phyloP scores from a whole-genome alignment of 1,140 invertebrate genomes.

The Diabrotica virgifera region DNA sequence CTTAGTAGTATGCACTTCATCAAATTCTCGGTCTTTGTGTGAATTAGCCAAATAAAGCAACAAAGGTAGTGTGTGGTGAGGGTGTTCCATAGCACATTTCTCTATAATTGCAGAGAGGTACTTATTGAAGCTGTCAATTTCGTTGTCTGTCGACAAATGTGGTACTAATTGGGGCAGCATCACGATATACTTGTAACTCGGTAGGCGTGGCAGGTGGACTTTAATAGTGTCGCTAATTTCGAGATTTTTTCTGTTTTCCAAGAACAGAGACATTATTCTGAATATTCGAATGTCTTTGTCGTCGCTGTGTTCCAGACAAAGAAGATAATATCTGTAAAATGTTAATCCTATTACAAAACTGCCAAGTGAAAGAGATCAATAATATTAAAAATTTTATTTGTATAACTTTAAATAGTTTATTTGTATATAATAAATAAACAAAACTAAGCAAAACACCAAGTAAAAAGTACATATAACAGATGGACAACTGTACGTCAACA shows the following conservation, averaged over 20 bases:
- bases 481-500: too few relatives aligned
- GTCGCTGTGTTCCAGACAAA: constrained; percentile 61
- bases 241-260: constrained; percentile 65
- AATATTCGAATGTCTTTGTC: constrained; percentile 77
- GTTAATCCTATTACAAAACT: neutral
- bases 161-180: constrained; percentile 84
- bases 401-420: too few relatives aligned
- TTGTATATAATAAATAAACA: too few relatives aligned
- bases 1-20: constrained; percentile 33
- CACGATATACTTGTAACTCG: constrained; percentile 78
- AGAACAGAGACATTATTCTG: constrained; percentile 78
- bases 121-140: constrained; percentile 40
- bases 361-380: neutral
- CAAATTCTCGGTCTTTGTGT: constrained; percentile 60
- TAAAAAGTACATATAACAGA: too few relatives aligned
- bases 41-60: constrained; percentile 77
- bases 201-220: constrained; percentile 57
- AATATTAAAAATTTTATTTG: too few relatives aligned
- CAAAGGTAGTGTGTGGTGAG: constrained; percentile 81
- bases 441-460: too few relatives aligned
- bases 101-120: constrained; percentile 35
- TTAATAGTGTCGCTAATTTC: constrained; percentile 57
- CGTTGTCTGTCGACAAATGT: constrained; percentile 57
- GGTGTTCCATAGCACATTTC: constrained; percentile 64
- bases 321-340: constrained; percentile 58